Evolutionary conservation across 1,140 invertebrate genomes (phyloP), one percentile per base, ranked within the genome.

Genomic region (Helicoverpa zea): DNA sequence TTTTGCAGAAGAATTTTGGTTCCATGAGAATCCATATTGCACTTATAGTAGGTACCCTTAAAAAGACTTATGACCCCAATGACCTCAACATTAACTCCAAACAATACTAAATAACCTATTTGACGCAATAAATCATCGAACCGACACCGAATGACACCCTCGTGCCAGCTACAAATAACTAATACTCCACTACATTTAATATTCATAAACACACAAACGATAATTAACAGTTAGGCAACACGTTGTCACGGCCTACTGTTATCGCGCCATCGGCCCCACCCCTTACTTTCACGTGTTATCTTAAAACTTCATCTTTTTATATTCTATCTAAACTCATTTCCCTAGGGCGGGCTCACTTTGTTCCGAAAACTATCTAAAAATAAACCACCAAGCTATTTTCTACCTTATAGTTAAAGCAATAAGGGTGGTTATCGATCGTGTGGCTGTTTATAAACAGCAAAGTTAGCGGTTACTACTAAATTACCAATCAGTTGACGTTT

Each of bases 321-420:
- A 54, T 72, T 72, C 68, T 72, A 72, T 72, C 68, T 72, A 72
- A 72, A 72, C 18, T 72, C 68, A 72, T 72, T 72, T 72, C 68
- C 68, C 68, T 54, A 72, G 68, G 68, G 68, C 68, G 68, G 68
- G 68, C 35, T 72, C 68, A 30, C 23, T 72, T 52, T 72, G 23
- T 11, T 29, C 18, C 12, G 10, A 54, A 72, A 72, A 72, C 68
- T 72, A 52, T 54, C 23, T 51, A 29, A 52, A 72, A 72, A 72
- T 30, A 52, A 29, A 52, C 49, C 12, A 7, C 5, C 5, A 52
- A 5, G 14, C 18, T n/a, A 54, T 52, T 52, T 29, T 12, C 13
- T 14, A 72, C 68, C 30, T 51, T 72, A 72, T 30, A 7, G 3
- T 16, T 4, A 13, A 7, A 30, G 23, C 2, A 4, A 9, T 52